Base-by-base conservation (phyloP, 2,113 vertebrate species). In the Pollimyrus isidori region DNA sequence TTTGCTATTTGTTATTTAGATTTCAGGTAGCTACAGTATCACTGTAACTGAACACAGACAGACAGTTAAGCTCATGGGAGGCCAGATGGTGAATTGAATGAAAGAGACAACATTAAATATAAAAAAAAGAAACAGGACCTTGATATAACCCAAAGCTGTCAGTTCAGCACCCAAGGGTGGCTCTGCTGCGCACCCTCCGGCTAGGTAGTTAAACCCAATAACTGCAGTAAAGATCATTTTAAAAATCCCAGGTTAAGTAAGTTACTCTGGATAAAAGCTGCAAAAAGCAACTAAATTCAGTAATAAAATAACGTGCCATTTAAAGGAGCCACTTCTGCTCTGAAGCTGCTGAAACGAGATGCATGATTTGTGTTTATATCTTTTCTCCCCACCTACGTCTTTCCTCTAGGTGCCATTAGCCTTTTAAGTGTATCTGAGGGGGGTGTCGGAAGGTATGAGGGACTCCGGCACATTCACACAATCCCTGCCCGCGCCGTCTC, bases 381-480 rank as follows among this genome's bases (percentile, higher is more conserved):
- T 48, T 15, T 76, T 10, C 39, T 50, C 73, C 58, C 88, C 52
- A 73, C 53, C 53, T 73, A 87, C 86, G 48, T 48, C 30, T 45
- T 89, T 46, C 42, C 42, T 65, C 35, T 30, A 82, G 48, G 73
- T 90, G 45, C 30, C 86, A 88, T 87, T 84, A 87, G 45, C 89
- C 86, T 86, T 26, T 50, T 58, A 62, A 87, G 19, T 76, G 35
- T 26, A 62, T 84, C 52, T 82, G 88, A 80, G n/a, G 53, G 84
- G 58, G 92, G 53, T 45, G 87, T 13, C 45, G 52, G 52, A 30
- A 46, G 30, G 56, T 42, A 76, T 88, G 39, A 86, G 88, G 76
- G 80, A 7, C 17, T 6, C 42, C 49, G 62, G 10, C 62, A 23
- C 46, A 45, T 52, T 15, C 39, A 39, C 49, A 19, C 26, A 21